These are phyloP conservation scores for Helogale parvula DNA, from an alignment of 2,113 vertebrate genomes.

Conservation along the genomic window DNA sequence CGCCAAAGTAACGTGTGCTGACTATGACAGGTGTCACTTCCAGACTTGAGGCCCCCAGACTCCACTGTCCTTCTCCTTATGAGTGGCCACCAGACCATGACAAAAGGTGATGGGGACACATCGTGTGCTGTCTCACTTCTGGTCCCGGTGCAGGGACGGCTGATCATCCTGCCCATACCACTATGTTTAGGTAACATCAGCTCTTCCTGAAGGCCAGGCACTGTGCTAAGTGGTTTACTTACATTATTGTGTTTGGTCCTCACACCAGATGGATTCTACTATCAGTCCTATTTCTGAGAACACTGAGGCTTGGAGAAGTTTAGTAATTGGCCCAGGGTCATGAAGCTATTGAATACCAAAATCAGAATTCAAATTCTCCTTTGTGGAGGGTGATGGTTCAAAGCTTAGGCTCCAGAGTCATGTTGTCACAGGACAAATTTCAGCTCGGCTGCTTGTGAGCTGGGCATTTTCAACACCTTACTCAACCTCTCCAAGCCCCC, in stretches of 20 bases:
- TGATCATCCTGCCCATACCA: not conserved
- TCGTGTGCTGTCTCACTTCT: not conserved
- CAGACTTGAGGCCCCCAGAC: not conserved
- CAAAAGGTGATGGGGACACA: not conserved
- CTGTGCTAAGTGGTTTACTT: not conserved
- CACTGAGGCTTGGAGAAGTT: not conserved
- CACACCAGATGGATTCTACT: not conserved
- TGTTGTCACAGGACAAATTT: not conserved
- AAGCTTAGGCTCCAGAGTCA: not conserved
- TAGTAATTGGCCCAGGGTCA: not conserved
- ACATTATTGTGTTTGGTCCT: not conserved
- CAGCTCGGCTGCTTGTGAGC: not conserved
- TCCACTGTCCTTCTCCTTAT: not conserved
- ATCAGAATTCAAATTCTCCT: not conserved
- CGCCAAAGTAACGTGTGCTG: too few species aligned
- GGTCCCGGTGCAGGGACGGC: not conserved
- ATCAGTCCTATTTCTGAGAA: constrained; percentile 7
- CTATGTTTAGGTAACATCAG: not conserved
- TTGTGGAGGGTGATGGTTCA: not conserved
- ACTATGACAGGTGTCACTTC: not conserved
- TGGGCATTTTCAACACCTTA: not conserved
- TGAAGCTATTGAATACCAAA: not conserved
- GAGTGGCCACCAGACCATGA: not conserved
- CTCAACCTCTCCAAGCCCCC: not conserved
- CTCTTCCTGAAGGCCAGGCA: not conserved